Base-by-base conservation (phyloP, 1,140 invertebrate genomes). In the Phenacoccus solenopsis region DNA sequence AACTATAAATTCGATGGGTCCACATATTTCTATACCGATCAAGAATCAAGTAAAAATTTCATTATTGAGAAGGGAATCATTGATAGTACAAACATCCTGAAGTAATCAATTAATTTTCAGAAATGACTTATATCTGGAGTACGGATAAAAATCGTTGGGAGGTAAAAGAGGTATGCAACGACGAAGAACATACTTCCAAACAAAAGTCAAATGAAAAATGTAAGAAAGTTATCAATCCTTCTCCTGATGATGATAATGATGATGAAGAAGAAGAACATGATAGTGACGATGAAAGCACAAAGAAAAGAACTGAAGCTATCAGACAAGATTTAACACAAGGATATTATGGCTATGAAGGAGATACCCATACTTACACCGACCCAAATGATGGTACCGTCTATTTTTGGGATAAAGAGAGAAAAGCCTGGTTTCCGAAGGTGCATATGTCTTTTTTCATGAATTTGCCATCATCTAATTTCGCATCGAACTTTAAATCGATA, bases 361-460 rank as follows among this genome's bases (percentile, higher is more conserved):
- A 90, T 74, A 87, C 87, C 32, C 88, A 89, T 73, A 88, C 86
- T 4, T 94, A 93, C 73, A 90, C 86, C 16, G 94, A 97, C 79
- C 81, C 87, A 71, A 80, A 76, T 64, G 94, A 98, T 85, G 93
- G 93, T 2, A 88, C 88, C 9, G 86, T 89, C 69, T 96, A 88
- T 79, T 88, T 97, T 77, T 98, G 92, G 93, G 94, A 98, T 81
- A 81, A 81, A 67, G 84, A 87, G 32, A 96, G 93, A 78, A 89
- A 87, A 75, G 94, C 94, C 5, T 98, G 94, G 93, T 94, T 98
- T 83, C 95, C 95, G 22, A 96, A 96, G 85, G 87, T 85, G n/a
- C n/a, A 76, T 75, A 56, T 21, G 32, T 28, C 68, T 16, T 67
- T 25, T 4, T 35, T 67, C 10, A 27, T 3, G 24, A 7, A 10